Conservation (phyloP, 1,140 invertebrate species). For the Zophobas atratus region DNA sequence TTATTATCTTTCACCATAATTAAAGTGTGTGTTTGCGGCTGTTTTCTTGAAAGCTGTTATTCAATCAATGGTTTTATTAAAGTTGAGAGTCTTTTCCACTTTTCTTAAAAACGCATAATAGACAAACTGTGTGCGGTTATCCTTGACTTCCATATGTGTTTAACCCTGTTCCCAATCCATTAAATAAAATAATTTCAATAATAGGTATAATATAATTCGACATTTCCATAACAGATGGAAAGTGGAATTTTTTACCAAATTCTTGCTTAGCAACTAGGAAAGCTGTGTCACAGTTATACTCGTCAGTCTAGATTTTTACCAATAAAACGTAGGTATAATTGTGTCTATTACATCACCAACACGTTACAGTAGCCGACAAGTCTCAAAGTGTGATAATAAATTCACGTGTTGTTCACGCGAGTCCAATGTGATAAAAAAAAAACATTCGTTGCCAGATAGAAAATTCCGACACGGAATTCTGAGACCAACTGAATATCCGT, state of each 20-base stretch:
- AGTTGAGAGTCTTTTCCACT: too few species aligned
- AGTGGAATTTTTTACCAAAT: slow-evolving; percentile 19
- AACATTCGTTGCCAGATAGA: neutral
- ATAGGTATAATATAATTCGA: neutral
- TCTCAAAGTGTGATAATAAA: slow-evolving; percentile 14
- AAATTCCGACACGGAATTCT: neutral
- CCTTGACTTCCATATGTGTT: slow-evolving; percentile 14
- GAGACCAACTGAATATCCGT: neutral
- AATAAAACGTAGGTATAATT: neutral
- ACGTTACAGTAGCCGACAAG: slow-evolving; percentile 9
- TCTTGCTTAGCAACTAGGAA: neutral
- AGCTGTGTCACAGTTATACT: slow-evolving; percentile 2
- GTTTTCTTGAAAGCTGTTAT: too few species aligned
- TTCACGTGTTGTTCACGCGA: slow-evolving; percentile 36
- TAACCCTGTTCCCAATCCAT: neutral
- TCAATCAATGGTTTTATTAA: too few species aligned
- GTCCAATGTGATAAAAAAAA: slow-evolving; percentile 9
- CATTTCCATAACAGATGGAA: neutral
- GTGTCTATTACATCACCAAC: neutral
- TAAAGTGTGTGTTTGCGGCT: too few species aligned
- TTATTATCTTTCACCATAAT: too few species aligned
- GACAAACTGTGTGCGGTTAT: slow-evolving; percentile 6
- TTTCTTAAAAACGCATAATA: too few species aligned
- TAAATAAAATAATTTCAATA: slow-evolving; percentile 5
- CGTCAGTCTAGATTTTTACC: neutral